Conservation (phyloP, 2,797 vertebrate species). For the Dallia pectoralis region DNA sequence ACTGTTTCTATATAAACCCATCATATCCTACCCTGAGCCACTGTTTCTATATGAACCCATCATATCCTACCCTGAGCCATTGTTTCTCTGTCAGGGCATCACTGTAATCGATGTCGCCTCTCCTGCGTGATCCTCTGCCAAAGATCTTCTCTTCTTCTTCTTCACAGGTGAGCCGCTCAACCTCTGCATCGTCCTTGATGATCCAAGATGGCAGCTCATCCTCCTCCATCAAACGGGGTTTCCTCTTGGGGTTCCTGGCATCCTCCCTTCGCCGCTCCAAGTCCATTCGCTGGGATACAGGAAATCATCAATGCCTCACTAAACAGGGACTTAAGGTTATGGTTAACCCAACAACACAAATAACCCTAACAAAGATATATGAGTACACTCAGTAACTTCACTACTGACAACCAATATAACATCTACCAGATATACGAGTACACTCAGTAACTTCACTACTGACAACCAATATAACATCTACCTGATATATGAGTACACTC, state of each 20-base stretch:
- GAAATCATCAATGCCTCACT: neutral
- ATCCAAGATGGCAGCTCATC: slow-evolving; percentile 97
- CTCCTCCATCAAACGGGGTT: slow-evolving; percentile 95
- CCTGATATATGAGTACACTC: too few relatives aligned
- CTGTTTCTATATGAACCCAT: too few relatives aligned
- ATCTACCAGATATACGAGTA: too few relatives aligned
- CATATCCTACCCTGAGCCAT: slow-evolving; percentile 87
- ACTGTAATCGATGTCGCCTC: slow-evolving; percentile 96
- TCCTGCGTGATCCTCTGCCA: slow-evolving; percentile 90
- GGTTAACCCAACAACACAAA: too few relatives aligned
- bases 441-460: too few relatives aligned
- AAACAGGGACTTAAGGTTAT: too few relatives aligned
- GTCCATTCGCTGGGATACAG: slow-evolving; percentile 87
- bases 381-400: too few relatives aligned
- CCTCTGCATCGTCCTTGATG: slow-evolving; percentile 95
- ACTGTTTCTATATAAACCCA: too few relatives aligned
- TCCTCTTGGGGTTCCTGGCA: slow-evolving; percentile 92
- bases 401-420: too few relatives aligned
- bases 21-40: too few relatives aligned
- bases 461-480: too few relatives aligned
- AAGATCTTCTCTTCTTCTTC: slow-evolving; percentile 98
- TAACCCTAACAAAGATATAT: neutral
- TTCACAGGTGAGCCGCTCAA: slow-evolving; percentile 94
- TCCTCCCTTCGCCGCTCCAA: slow-evolving; percentile 95
- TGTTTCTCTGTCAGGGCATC: slow-evolving; percentile 96